phyloP scores from a whole-genome alignment of 2,113 vertebrate species.

The Etheostoma spectabile region DNA sequence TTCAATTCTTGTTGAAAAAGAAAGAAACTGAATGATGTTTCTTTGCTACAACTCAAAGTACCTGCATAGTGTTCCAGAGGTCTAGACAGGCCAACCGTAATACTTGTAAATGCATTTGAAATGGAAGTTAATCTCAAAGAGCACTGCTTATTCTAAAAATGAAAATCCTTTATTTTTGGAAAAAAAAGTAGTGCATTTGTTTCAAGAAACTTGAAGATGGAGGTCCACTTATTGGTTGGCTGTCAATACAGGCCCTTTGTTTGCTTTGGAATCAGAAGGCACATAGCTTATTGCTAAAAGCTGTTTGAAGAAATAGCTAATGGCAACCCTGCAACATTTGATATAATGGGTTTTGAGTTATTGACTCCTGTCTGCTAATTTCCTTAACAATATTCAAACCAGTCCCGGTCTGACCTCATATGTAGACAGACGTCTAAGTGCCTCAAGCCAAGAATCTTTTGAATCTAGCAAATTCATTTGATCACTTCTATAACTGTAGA shows the following conservation, averaged over 20 bases:
- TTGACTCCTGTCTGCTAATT: neutral
- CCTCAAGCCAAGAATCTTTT: neutral
- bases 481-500: neutral
- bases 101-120: slow-evolving; percentile 8
- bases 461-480: neutral
- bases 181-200: neutral
- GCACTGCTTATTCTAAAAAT: neutral
- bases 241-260: neutral
- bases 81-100: slow-evolving; percentile 15
- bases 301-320: neutral
- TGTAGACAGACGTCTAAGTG: neutral
- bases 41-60: neutral
- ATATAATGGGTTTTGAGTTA: neutral
- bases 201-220: neutral
- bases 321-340: neutral
- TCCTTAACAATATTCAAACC: neutral
- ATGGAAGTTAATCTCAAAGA: slow-evolving; percentile 25
- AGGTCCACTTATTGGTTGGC: neutral
- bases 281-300: neutral
- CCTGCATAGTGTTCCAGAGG: neutral
- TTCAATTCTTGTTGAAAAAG: neutral
- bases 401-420: neutral
- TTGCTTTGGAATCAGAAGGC: neutral
- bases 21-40: neutral
- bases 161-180: slow-evolving; percentile 18